phyloP scores from a whole-genome alignment of 1,140 invertebrate species.

The Procambarus virginalis region DNA sequence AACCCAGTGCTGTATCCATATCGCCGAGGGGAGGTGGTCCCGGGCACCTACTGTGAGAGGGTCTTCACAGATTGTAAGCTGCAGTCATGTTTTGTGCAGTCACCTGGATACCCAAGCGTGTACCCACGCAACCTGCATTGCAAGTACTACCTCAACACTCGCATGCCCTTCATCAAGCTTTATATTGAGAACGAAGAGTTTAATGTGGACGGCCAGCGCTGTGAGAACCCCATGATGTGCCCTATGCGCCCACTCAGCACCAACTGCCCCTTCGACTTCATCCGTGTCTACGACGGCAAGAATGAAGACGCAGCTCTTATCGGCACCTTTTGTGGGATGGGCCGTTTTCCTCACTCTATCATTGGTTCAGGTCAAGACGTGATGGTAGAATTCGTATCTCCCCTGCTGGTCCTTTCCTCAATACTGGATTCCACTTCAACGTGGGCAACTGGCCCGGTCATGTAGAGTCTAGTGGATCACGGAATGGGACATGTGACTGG shows the following conservation, averaged over 20 bases:
- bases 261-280: constrained; percentile 92
- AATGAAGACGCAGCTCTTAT: constrained; percentile 89
- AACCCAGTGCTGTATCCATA: constrained; percentile 94
- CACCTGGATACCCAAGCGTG: constrained; percentile 91
- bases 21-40: constrained; percentile 85
- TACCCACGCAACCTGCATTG: constrained; percentile 92
- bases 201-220: constrained; percentile 93
- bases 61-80: constrained; percentile 84
- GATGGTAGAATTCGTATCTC: constrained; percentile 94
- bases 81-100: constrained; percentile 94
- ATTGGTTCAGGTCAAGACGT: constrained; percentile 92
- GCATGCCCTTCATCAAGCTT: constrained; percentile 90
- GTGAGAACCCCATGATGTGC: constrained; percentile 95
- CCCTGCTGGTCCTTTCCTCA: constrained; percentile 87
- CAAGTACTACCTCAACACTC: constrained; percentile 89
- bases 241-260: constrained; percentile 92
- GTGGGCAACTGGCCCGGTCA: constrained; percentile 94
- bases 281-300: constrained; percentile 91
- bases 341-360: constrained; percentile 94
- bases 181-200: constrained; percentile 95
- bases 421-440: constrained; percentile 94
- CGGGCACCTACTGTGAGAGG: constrained; percentile 89
- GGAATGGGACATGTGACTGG: constrained; percentile 90
- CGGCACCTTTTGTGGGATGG: constrained; percentile 94
- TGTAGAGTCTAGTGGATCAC: constrained; percentile 86